These are phyloP conservation scores for Diphyllodes magnificus DNA, from an alignment of 2,113 vertebrate species.

Conservation along the genomic window DNA sequence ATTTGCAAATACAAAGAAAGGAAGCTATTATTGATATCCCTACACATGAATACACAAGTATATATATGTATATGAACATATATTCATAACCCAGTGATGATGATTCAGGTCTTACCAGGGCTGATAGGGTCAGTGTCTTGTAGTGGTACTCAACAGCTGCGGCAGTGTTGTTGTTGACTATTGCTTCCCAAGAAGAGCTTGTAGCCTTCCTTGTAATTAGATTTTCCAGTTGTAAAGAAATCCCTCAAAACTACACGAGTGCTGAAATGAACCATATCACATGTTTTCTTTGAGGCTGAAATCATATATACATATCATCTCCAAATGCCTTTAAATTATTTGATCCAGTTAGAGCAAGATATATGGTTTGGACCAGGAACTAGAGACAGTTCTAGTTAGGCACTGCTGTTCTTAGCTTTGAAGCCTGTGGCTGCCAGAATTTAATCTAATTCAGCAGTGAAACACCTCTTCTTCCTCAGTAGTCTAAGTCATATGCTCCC, in stretches of 20 bases:
- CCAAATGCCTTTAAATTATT: neutral
- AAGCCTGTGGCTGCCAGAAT: neutral
- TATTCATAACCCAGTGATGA: neutral
- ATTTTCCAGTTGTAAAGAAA: neutral
- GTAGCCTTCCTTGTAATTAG: neutral
- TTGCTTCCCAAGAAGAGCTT: neutral
- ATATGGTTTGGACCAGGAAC: neutral
- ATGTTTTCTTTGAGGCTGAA: neutral
- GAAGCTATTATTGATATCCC: neutral
- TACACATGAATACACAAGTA: rapidly evolving
- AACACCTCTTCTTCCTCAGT: neutral
- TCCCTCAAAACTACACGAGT: neutral
- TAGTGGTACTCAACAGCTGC: neutral
- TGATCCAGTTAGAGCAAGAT: neutral
- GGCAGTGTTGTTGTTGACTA: neutral
- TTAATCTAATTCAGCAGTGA: neutral
- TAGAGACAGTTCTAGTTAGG: neutral
- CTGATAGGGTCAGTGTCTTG: neutral
- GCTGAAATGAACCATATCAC: neutral
- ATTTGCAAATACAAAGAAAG: neutral
- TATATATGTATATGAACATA: neutral
- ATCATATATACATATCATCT: neutral
- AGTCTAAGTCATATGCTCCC: neutral
- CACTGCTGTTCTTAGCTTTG: neutral
- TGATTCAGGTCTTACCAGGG: neutral